Evolutionary conservation across 2,113 vertebrate species (phyloP).

Genomic region (Pheucticus melanocephalus): DNA sequence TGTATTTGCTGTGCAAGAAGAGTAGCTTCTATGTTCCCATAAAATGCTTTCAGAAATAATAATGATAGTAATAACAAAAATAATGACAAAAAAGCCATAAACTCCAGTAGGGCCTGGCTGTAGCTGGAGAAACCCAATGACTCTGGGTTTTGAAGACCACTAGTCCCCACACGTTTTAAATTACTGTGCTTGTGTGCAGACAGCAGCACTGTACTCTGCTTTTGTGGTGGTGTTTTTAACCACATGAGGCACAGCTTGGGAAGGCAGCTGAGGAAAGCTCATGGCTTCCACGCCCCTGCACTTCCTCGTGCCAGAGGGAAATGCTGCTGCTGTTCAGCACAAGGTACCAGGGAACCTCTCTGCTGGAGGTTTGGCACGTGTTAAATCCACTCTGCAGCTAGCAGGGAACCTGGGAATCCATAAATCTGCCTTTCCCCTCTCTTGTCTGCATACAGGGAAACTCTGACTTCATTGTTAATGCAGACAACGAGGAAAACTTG

Average conservation of each 20-base stretch:
- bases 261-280: conserved; percentile 13
- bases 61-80: neutral
- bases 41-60: neutral
- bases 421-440: neutral
- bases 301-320: neutral
- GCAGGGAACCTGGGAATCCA: neutral
- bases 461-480: conserved; percentile 25
- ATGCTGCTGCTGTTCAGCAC: neutral
- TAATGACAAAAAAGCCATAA: neutral
- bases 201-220: conserved; percentile 4
- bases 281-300: neutral
- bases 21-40: neutral
- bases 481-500: conserved; percentile 11
- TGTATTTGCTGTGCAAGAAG: neutral
- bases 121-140: neutral
- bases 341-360: neutral
- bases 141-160: neutral
- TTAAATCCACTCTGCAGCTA: neutral
- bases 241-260: neutral
- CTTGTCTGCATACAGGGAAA: neutral
- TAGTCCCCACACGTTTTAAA: neutral
- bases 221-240: neutral
- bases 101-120: neutral
- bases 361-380: neutral
- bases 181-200: neutral